phyloP scores from a whole-genome alignment of 2,797 vertebrate genomes.

The Anas bahamensis region DNA sequence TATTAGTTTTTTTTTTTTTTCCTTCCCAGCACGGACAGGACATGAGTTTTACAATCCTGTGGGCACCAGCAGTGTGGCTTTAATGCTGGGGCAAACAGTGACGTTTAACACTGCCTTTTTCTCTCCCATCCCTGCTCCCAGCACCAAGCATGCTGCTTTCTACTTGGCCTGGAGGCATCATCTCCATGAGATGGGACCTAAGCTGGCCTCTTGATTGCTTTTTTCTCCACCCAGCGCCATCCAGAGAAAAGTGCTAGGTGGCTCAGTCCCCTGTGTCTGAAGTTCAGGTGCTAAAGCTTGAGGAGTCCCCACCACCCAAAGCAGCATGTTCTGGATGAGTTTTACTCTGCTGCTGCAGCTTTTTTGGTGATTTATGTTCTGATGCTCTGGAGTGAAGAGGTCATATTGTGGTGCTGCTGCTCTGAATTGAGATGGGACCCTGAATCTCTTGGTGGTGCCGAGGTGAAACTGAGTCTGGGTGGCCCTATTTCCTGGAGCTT shows the following conservation, averaged over 20 bases:
- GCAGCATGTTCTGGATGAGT: rapidly evolving
- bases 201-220: neutral
- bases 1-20: neutral
- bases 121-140: neutral
- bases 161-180: neutral
- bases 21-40: slow-evolving; percentile 3
- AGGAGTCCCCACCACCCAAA: neutral
- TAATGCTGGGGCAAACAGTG: neutral
- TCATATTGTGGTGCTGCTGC: neutral
- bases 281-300: neutral
- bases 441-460: neutral
- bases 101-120: neutral
- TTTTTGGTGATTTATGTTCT: neutral
- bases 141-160: neutral
- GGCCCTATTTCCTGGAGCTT: neutral
- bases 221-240: neutral
- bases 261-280: neutral
- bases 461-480: neutral
- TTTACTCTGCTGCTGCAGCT: neutral
- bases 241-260: neutral
- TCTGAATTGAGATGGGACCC: neutral
- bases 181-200: neutral
- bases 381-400: neutral
- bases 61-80: neutral
- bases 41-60: neutral